Percentiles rank a stretch among this genome's conserved stretches.
Conservation (phyloP, 2,113 vertebrate genomes). For the Oncorhynchus clarkii region DNA sequence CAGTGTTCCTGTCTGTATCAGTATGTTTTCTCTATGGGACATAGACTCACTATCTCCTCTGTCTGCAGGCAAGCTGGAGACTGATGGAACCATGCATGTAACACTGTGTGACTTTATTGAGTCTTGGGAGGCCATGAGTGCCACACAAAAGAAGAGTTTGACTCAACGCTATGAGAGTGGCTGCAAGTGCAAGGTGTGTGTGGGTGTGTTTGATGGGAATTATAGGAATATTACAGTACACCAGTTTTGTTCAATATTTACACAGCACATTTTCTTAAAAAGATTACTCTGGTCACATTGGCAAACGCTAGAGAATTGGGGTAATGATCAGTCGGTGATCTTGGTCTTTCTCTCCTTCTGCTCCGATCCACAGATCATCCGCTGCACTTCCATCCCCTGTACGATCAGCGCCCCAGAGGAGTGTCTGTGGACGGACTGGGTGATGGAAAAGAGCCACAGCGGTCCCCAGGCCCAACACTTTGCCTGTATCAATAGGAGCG, state of each 20-base stretch:
- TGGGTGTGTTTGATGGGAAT: neutral
- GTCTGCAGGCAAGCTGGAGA: constrained; percentile 80
- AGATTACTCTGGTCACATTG: neutral
- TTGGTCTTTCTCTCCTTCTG: constrained; percentile 12
- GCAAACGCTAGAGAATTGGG: neutral
- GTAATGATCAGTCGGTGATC: neutral
- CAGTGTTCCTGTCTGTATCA: neutral
- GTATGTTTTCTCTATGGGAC: neutral
- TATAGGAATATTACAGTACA: neutral
- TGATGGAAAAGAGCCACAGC: constrained; percentile 82
- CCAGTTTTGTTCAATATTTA: neutral
- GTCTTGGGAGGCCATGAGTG: constrained; percentile 85
- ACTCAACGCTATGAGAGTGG: constrained; percentile 90
- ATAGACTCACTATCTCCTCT: neutral
- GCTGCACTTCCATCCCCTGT: constrained; percentile 88
- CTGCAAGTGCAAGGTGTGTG: constrained; percentile 86
- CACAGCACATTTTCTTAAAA: neutral
- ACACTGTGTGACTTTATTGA: constrained; percentile 88
- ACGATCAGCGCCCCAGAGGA: constrained; percentile 80
- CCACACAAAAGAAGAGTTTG: constrained; percentile 89
- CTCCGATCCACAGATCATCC: constrained; percentile 76
- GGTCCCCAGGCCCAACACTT: constrained; percentile 89
- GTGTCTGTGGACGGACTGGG: constrained; percentile 96
- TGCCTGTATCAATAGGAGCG: constrained; percentile 90
- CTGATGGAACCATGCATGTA: constrained; percentile 84